Evolutionary conservation across 2,113 vertebrate species (phyloP).

Genomic region (Scytalopus superciliaris): DNA sequence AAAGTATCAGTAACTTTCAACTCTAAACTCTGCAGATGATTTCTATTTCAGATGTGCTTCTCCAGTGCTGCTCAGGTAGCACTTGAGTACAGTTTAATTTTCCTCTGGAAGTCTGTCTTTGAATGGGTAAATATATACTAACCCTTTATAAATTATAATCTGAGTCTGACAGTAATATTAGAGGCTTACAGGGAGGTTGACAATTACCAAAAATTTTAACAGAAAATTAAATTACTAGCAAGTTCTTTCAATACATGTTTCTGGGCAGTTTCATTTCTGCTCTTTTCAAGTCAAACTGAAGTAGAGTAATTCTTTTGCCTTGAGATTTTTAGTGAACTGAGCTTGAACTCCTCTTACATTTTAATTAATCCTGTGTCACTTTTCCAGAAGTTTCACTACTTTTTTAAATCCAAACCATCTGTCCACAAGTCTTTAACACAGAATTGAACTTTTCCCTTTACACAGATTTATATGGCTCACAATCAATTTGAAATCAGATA

Average conservation of each 20-base stretch:
- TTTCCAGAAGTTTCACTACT: not conserved
- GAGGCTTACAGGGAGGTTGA: not conserved
- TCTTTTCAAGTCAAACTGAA: not conserved
- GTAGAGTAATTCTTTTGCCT: not conserved
- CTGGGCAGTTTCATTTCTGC: not conserved
- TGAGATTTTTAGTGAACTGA: not conserved
- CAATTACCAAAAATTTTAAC: not conserved
- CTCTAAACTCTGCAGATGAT: not conserved
- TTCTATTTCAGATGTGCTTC: not conserved
- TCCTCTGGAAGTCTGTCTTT: not conserved
- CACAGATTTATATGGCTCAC: not conserved
- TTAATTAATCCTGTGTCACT: not conserved
- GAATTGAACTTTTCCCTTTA: not conserved
- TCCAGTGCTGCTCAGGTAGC: not conserved
- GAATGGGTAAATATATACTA: not conserved
- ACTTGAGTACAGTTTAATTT: not conserved
- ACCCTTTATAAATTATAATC: not conserved
- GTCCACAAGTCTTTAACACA: not conserved
- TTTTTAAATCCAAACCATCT: conserved; percentile 24
- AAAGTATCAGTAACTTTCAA: not conserved
- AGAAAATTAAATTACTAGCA: not conserved
- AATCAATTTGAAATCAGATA: not conserved
- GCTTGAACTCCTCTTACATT: not conserved
- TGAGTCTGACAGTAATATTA: not conserved
- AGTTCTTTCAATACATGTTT: not conserved